Base-by-base conservation (phyloP, 2,888 invertebrate genomes). In the Apeira syringaria region DNA sequence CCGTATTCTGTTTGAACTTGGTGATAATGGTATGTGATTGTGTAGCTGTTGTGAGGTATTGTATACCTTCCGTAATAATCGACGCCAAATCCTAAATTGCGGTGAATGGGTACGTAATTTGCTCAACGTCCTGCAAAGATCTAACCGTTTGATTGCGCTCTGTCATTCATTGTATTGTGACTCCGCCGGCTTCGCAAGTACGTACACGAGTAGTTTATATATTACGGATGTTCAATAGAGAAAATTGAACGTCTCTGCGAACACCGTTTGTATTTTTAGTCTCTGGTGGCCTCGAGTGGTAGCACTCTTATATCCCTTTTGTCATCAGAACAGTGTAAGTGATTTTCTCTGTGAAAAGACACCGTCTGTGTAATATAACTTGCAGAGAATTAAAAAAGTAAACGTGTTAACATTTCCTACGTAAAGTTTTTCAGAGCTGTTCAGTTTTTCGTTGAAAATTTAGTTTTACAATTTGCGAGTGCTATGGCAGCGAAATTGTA, bases 231-330 rank as follows among this genome's bases (percentile, higher is more conserved):
- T 38, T 35, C 32, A 36, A 42, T 53, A 41, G 31, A 42, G 53
- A 49, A 54, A 53, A 53, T 52, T 54, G 52, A 47, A 38, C 50
- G 50, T 38, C 35, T n/a, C n/a, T 20, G 41, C 50, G 50, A 48
- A 44, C 48, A 43, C 35, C 28, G 47, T 47, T 37, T 26, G 39
- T 39, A 26, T 39, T 32, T 41, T 36, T 48, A 44, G 44, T 34
- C 27, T 45, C 41, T 32, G 25, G 39, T 12, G 25, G 48, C 34
- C 24, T 7, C 43, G 38, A 27, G 18, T 35, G 20, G 15, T 39
- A n/a, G n/a, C n/a, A n/a, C n/a, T 15, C 15, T 39, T 26, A 45
- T 45, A 49, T 43, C 45, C 32, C 32, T 33, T 53, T 47, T 56
- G 50, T 48, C 46, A 56, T 50, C 47, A 37, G 39, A 50, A 41